Conservation (phyloP, 2,888 invertebrate genomes). For the Rosalia funebris region DNA sequence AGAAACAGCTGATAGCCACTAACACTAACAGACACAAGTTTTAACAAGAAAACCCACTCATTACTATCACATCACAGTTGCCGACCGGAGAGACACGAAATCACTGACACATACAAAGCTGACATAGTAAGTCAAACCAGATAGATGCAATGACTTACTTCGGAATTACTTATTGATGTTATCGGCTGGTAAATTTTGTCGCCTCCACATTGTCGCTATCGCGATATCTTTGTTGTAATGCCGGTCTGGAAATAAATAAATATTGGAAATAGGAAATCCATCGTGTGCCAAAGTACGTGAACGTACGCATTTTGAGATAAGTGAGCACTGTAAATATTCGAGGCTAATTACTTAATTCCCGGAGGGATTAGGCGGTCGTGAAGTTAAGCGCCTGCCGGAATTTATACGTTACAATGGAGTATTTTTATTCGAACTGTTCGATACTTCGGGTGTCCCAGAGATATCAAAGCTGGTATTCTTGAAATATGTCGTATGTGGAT, state of each 20-base stretch:
- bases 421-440: too few relatives aligned
- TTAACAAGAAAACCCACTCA: not conserved
- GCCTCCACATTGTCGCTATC: constrained; percentile 1
- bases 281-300: not conserved
- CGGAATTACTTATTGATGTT: not conserved
- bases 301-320: not conserved
- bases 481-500: too few relatives aligned
- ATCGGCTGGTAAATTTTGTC: constrained; percentile 2
- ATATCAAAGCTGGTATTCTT: too few relatives aligned
- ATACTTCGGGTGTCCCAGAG: too few relatives aligned
- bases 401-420: not conserved
- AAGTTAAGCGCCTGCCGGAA: not conserved
- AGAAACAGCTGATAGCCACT: not conserved
- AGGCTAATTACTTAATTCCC: not conserved
- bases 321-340: not conserved
- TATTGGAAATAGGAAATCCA: constrained; percentile 6
- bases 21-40: not conserved
- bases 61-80: not conserved
- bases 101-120: too few relatives aligned
- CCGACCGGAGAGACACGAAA: not conserved
- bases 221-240: not conserved
- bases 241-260: constrained; percentile 5
- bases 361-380: not conserved
- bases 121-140: too few relatives aligned
- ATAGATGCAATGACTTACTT: constrained; percentile 1